Evolutionary conservation across 2,113 vertebrate species (phyloP).

Genomic region (Mesitornis unicolor): DNA sequence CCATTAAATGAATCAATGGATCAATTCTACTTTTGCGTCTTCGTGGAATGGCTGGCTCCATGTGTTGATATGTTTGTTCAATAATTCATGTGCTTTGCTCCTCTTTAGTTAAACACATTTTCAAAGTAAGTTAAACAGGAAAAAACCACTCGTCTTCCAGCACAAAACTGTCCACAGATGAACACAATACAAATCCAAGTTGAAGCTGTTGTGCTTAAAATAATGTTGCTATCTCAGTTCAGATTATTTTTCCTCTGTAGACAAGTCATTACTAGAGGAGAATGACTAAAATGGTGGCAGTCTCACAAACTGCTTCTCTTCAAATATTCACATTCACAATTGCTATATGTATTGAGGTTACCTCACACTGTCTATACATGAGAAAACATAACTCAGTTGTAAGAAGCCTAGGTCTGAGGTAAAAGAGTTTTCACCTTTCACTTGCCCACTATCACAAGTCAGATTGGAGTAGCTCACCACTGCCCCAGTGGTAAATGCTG

Average conservation of each 20-base stretch:
- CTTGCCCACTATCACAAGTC: background rate
- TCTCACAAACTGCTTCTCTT: background rate
- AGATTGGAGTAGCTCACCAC: rapidly evolving
- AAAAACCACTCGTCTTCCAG: background rate
- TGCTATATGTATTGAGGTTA: background rate
- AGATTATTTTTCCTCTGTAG: background rate
- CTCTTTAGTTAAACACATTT: background rate
- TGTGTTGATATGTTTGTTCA: background rate
- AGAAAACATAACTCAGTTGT: background rate
- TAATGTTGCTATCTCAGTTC: background rate
- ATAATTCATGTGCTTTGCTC: background rate
- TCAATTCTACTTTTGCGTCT: background rate
- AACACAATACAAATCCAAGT: background rate
- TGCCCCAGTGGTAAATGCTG: background rate
- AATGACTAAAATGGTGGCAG: background rate
- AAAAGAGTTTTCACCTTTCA: background rate
- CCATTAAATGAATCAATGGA: background rate
- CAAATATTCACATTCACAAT: background rate
- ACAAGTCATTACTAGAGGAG: background rate
- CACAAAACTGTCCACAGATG: background rate
- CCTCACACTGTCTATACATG: background rate
- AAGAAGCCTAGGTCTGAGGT: background rate
- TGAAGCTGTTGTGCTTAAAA: background rate
- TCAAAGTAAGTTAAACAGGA: background rate
- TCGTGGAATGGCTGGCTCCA: background rate